phyloP scores from a whole-genome alignment of 2,797 vertebrate species.

The Silurus aristotelis region DNA sequence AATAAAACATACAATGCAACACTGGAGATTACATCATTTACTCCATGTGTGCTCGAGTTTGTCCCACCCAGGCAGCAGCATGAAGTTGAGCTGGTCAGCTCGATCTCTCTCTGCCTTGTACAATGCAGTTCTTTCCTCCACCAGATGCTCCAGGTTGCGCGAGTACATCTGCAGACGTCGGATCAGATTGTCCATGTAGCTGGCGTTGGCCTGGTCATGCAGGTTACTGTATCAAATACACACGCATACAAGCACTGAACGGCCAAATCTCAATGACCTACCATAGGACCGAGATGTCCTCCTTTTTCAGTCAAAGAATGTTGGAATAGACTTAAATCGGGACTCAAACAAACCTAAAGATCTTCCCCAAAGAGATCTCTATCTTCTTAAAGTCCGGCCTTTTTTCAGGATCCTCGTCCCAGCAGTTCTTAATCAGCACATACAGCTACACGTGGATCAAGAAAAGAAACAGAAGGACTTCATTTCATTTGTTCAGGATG shows the following conservation, averaged over 20 bases:
- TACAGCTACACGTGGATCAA: constrained; percentile 74
- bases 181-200: constrained; percentile 97
- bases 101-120: constrained; percentile 95
- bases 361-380: constrained; percentile 85
- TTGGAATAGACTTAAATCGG: background rate
- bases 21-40: too few relatives aligned
- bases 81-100: constrained; percentile 91
- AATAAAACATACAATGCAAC: too few relatives aligned
- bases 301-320: background rate
- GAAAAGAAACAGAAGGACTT: background rate
- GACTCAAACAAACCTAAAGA: constrained; percentile 83
- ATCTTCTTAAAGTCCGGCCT: constrained; percentile 96
- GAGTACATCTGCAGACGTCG: constrained; percentile 93
- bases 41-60: background rate
- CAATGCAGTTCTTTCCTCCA: constrained; percentile 90
- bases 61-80: constrained; percentile 90
- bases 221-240: constrained; percentile 52
- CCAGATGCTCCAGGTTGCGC: constrained; percentile 90
- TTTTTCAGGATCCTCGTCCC: constrained; percentile 97
- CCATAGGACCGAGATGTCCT: background rate
- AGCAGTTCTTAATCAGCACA: constrained; percentile 86
- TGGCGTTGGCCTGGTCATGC: constrained; percentile 88
- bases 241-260: background rate
- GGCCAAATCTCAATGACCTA: background rate
- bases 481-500: too few relatives aligned